phyloP scores from a whole-genome alignment of 2,113 vertebrate species.

The Ochotona curzoniae region DNA sequence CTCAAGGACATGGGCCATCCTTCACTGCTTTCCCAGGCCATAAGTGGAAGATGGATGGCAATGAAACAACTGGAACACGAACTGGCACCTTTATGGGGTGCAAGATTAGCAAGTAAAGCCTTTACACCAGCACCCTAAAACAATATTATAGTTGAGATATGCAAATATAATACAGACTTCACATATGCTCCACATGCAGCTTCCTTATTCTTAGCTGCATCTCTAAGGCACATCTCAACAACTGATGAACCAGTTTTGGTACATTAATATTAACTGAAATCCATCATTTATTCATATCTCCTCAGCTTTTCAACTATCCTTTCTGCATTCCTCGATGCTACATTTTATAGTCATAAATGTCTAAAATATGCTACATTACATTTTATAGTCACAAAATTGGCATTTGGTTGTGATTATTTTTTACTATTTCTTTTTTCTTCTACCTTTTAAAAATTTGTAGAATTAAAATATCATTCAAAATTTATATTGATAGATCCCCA shows the following conservation, averaged over 20 bases:
- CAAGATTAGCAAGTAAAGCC: too few relatives aligned
- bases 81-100: too few relatives aligned
- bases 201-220: not conserved
- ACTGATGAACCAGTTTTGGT: not conserved
- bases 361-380: not conserved
- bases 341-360: not conserved
- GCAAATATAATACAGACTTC: not conserved
- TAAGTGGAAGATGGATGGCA: too few relatives aligned
- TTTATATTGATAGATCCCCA: slow-evolving; percentile 16
- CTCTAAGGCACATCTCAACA: not conserved
- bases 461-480: slow-evolving; percentile 31
- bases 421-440: not conserved
- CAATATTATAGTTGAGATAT: not conserved
- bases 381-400: not conserved
- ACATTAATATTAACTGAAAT: not conserved
- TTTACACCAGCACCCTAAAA: too few relatives aligned
- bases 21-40: too few relatives aligned
- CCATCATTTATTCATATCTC: not conserved
- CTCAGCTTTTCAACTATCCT: not conserved
- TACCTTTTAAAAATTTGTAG: not conserved
- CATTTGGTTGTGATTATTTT: not conserved
- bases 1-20: too few relatives aligned
- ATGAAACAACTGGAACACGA: too few relatives aligned
- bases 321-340: not conserved
- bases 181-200: rapidly evolving